Percentiles rank a stretch among this genome's conserved stretches.
phyloP scores from a whole-genome alignment of 1,140 invertebrate genomes.

The Coboldia fuscipes region DNA sequence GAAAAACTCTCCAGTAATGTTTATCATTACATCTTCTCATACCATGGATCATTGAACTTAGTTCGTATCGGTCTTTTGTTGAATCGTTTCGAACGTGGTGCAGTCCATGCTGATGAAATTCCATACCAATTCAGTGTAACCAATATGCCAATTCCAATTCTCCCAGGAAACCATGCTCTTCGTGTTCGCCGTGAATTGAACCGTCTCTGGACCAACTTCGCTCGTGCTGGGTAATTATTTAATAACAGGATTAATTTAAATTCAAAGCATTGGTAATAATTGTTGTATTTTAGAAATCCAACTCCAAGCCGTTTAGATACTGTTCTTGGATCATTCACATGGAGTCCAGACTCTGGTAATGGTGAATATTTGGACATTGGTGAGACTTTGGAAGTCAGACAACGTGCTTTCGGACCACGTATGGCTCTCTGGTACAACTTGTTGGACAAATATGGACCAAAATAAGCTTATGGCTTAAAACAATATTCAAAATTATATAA shows the following conservation, averaged over 20 bases:
- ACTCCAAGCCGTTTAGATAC: not conserved
- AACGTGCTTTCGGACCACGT: not conserved
- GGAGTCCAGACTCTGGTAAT: not conserved
- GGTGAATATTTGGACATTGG: not conserved
- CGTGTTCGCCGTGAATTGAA: conserved; percentile 17
- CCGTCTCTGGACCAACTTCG: conserved; percentile 28
- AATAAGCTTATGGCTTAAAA: too few species aligned
- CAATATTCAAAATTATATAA: too few species aligned
- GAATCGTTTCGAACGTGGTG: conserved; percentile 9
- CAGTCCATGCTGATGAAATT: conserved; percentile 22
- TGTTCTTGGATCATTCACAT: not conserved
- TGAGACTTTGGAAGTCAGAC: not conserved
- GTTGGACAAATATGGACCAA: not conserved
- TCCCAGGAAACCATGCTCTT: not conserved
- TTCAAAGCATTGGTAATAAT: too few species aligned
- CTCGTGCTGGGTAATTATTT: conserved; percentile 26
- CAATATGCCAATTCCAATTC: conserved; percentile 8
- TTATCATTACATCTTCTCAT: conserved; percentile 1
- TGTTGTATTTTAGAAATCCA: too few species aligned
- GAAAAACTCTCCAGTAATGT: not conserved
- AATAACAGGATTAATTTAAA: too few species aligned
- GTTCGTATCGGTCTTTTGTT: not conserved
- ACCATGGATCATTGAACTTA: not conserved
- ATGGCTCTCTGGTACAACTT: not conserved
- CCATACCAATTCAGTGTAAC: conserved; percentile 21